Percentiles rank a stretch among this genome's conserved stretches.
Conservation (phyloP, 2,888 invertebrate genomes). For the Eupithecia subumbrata region DNA sequence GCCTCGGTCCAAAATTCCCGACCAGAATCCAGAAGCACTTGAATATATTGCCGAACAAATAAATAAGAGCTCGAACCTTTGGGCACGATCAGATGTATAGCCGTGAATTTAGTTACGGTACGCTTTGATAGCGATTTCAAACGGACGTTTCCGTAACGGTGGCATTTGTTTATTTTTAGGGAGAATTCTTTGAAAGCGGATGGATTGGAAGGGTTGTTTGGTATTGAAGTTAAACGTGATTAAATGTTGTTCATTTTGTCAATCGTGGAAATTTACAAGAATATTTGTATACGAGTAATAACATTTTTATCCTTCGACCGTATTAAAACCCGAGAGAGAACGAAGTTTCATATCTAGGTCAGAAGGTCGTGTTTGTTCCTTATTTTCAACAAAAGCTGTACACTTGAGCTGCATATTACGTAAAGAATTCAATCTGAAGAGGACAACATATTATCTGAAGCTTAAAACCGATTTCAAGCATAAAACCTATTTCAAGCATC, state of each 20-base stretch:
- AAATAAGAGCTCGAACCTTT: not conserved
- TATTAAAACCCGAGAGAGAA: not conserved
- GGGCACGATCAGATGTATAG: not conserved
- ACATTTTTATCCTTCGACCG: not conserved
- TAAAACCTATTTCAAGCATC: not conserved
- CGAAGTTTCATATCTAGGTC: not conserved
- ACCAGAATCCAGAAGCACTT: not conserved
- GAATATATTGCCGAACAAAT: not conserved
- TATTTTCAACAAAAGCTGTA: not conserved
- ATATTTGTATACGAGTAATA: not conserved
- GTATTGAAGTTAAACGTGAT: not conserved
- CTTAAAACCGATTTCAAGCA: not conserved
- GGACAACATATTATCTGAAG: not conserved
- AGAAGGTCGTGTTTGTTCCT: not conserved
- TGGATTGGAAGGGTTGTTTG: not conserved
- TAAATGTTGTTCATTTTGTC: conserved; percentile 1
- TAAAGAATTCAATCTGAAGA: conserved; percentile 1
- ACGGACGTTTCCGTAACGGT: not conserved
- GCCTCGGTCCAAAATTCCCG: not conserved
- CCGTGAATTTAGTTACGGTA: not conserved
- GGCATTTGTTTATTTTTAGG: not conserved
- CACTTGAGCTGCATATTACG: not conserved
- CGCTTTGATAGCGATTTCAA: conserved; percentile 1
- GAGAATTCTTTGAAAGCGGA: not conserved
- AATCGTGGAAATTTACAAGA: not conserved